phyloP scores from a whole-genome alignment of 53 echinoderm and acorn worm genomes.

The Antedon mediterranea region DNA sequence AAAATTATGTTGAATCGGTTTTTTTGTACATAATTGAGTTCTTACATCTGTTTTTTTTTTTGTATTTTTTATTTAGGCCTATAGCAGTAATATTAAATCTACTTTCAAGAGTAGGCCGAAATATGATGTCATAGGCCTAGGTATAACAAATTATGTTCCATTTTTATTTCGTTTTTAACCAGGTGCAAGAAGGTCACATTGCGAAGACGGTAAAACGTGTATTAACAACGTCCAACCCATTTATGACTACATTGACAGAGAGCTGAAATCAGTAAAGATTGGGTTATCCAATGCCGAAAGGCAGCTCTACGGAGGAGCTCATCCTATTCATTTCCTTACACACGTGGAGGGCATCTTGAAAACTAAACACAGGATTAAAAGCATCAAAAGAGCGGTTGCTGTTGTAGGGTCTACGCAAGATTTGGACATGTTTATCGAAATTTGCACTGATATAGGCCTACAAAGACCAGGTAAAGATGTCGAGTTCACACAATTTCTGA shows the following conservation, averaged over 20 bases:
- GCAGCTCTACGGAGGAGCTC: constrained; percentile 70
- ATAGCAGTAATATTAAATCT: too few relatives aligned
- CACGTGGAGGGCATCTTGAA: constrained; percentile 91
- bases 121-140: too few relatives aligned
- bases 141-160: too few relatives aligned
- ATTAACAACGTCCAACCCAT: constrained; percentile 59
- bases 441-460: constrained; percentile 61
- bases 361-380: constrained; percentile 75
- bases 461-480: constrained; percentile 69
- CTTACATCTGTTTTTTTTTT: too few relatives aligned
- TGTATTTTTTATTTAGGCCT: too few relatives aligned
- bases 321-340: constrained; percentile 74
- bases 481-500: constrained; percentile 60
- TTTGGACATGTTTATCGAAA: constrained; percentile 51
- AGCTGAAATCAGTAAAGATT: constrained; percentile 45
- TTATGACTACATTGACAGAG: constrained; percentile 73
- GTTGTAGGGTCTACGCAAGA: constrained; percentile 51
- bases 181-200: neutral
- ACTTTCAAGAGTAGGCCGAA: too few relatives aligned
- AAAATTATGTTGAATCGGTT: too few relatives aligned
- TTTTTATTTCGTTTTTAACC: too few relatives aligned
- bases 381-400: constrained; percentile 49
- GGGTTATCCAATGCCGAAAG: constrained; percentile 66
- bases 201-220: constrained; percentile 59
- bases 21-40: too few relatives aligned